Evolutionary conservation across 2,113 vertebrate genomes (phyloP), one percentile per base, ranked within the genome.

Genomic region (Carollia perspicillata): DNA sequence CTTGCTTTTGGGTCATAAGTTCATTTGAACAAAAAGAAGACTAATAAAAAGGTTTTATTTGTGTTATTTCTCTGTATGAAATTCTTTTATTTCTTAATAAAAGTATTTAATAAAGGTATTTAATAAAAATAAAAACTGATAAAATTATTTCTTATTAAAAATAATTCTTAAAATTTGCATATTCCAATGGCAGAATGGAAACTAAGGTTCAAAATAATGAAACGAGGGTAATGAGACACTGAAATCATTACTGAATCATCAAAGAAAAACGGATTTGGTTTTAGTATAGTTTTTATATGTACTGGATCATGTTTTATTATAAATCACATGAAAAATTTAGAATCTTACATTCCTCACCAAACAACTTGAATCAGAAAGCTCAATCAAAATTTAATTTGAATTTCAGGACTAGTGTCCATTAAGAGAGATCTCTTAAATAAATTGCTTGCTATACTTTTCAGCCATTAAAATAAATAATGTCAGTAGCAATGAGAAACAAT

Each of bases 321-420:
- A 90, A 87, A 63, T 47, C 0, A 51, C 51, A 78, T 84, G 12
- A 69, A 94, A 89, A 53, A 44, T 9, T 49, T 4, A 79, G 26
- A 42, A 87, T 6, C 55, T 55, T 84, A 23, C 44, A 63, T 85
- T 18, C 65, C 44, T 90, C 3, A 58, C 20, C 22, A 85, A 90
- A 84, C 33, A 89, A 77, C 20, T 16, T 58, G 7, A 72, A 63
- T 93, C 12, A 58, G 6, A 55, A 91, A 93, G 11, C 33, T 28
- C 30, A 90, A 65, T 74, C 83, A 75, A 69, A 96, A 65, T 84
- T 88, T 58, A 92, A 79, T 55, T 84, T 78, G 26, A 95, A 94
- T 84, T 94, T 86, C 72, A 89, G 33, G 30, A 79, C 6, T 20
- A 37, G 26, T 85, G 75, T 79, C 16, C n/a, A 68, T 74, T 90